These are phyloP conservation scores for Hofmannophila pseudospretella DNA, from an alignment of 2,888 invertebrate genomes.

Conservation along the genomic window DNA sequence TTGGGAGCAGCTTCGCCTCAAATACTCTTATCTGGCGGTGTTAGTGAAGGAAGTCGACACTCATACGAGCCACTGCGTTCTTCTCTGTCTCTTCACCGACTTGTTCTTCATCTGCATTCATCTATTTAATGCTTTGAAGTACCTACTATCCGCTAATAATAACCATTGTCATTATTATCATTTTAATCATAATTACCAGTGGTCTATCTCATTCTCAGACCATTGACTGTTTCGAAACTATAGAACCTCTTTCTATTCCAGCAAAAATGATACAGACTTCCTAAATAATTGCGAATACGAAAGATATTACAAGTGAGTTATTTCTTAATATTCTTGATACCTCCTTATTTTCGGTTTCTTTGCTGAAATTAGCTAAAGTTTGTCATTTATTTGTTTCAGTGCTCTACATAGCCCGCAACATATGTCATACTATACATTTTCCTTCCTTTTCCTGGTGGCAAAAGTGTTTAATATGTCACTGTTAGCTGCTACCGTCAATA, in stretches of 20 bases:
- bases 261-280: not conserved
- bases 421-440: conserved; percentile 26
- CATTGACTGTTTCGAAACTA: no score
- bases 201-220: no score
- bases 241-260: no score
- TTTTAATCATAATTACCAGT: no score
- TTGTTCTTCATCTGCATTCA: conserved; percentile 34
- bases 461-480: conserved; percentile 23
- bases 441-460: conserved; percentile 25
- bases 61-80: conserved; percentile 31
- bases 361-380: no score
- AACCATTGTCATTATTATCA: no score
- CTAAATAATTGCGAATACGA: not conserved
- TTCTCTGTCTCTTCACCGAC: conserved; percentile 34
- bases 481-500: conserved; percentile 30
- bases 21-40: conserved; percentile 28
- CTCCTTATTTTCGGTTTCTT: not conserved
- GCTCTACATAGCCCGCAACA: conserved; percentile 13
- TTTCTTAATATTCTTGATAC: not conserved
- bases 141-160: conserved; percentile 4
- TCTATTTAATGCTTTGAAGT: conserved; percentile 35
- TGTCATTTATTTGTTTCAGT: conserved; percentile 12
- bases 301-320: not conserved
- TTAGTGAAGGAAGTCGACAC: conserved; percentile 29
- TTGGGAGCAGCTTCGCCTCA: conserved; percentile 33